Evolutionary conservation across 2,113 vertebrate genomes (phyloP).

Genomic region (Amia ocellicauda): DNA sequence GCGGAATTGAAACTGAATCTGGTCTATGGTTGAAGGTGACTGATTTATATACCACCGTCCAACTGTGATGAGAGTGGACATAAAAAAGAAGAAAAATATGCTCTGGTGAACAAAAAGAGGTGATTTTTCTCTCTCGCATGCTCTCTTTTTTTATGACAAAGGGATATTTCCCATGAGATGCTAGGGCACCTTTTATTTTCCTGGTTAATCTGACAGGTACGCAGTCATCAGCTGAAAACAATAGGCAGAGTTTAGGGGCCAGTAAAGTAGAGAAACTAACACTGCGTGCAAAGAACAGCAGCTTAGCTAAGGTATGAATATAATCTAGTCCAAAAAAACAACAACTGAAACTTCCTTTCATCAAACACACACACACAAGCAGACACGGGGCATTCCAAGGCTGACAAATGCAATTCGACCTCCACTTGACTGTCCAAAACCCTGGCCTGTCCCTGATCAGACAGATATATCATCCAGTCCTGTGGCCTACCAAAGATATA

Average conservation of each 20-base stretch:
- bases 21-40: slow-evolving; percentile 20
- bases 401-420: slow-evolving; percentile 21
- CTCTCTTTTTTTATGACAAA: too few relatives aligned
- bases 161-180: too few relatives aligned
- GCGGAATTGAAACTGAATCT: not conserved
- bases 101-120: slow-evolving; percentile 60
- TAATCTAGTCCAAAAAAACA: too few relatives aligned
- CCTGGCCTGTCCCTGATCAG: slow-evolving; percentile 15
- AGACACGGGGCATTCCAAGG: not conserved
- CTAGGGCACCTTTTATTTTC: too few relatives aligned
- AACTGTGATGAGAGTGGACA: slow-evolving; percentile 44
- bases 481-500: not conserved
- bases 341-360: not conserved
- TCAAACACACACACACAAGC: slow-evolving; percentile 33
- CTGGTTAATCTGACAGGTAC: too few relatives aligned
- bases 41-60: slow-evolving; percentile 53
- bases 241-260: too few relatives aligned
- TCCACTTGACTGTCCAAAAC: slow-evolving; percentile 11
- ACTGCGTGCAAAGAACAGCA: too few relatives aligned
- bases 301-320: too few relatives aligned
- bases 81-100: slow-evolving; percentile 58
- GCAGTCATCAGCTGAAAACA: too few relatives aligned
- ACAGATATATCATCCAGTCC: slow-evolving; percentile 8
- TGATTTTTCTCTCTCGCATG: slow-evolving; percentile 28
- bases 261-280: too few relatives aligned